phyloP scores from a whole-genome alignment of 2,888 invertebrate species.

The Athripsodes cinereus region DNA sequence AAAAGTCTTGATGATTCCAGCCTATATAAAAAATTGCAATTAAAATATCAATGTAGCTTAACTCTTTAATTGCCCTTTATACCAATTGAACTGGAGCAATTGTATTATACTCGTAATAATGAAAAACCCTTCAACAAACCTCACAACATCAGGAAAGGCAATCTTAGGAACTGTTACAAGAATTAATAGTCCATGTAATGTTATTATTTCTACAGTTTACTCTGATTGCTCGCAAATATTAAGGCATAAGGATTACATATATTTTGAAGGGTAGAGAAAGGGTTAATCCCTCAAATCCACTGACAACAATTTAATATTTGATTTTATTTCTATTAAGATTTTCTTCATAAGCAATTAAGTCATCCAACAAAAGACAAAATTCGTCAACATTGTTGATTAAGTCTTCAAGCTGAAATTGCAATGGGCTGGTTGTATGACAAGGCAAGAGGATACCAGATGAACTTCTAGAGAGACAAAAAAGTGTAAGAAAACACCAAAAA shows the following conservation, averaged over 20 bases:
- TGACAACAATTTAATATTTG: background rate
- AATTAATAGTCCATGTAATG: constrained; percentile 6
- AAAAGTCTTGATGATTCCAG: too few relatives aligned
- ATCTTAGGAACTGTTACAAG: background rate
- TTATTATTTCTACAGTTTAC: background rate
- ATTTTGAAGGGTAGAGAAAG: background rate
- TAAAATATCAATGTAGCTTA: background rate
- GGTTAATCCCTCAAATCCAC: background rate
- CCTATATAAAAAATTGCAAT: background rate
- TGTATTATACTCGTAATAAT: too few relatives aligned
- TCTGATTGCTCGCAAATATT: background rate
- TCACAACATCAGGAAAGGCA: background rate
- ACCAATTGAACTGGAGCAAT: background rate
- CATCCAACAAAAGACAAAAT: too few relatives aligned
- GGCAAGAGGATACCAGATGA: too few relatives aligned
- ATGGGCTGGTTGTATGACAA: too few relatives aligned
- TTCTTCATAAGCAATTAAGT: too few relatives aligned
- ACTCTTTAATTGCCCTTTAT: background rate
- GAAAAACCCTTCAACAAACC: background rate
- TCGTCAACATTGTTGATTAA: too few relatives aligned
- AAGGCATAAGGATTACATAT: background rate
- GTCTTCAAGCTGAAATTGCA: too few relatives aligned
- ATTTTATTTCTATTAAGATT: too few relatives aligned
- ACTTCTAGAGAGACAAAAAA: too few relatives aligned
- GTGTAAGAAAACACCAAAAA: too few relatives aligned